Conservation (phyloP, 30 jellyfish, hydroid and myxozoan species). For the Phacellophora camtschatica region DNA sequence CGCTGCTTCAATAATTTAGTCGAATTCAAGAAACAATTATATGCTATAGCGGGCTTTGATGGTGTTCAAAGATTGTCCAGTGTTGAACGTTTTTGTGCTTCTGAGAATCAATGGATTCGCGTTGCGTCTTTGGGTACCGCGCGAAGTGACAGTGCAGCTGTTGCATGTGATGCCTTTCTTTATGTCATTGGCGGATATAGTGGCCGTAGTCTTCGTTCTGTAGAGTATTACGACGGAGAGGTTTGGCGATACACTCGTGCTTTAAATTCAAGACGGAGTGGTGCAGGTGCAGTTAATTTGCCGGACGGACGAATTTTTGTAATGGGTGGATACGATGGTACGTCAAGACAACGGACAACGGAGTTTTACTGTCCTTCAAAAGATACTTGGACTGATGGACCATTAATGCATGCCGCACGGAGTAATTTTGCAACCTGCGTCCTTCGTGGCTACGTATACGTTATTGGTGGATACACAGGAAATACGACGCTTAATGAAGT, state of each 20-base stretch:
- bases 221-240: slow-evolving; percentile 74
- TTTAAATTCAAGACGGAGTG: slow-evolving; percentile 73
- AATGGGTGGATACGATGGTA: slow-evolving; percentile 88
- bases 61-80: slow-evolving; percentile 69
- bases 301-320: slow-evolving; percentile 71
- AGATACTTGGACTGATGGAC: slow-evolving; percentile 73
- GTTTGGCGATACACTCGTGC: slow-evolving; percentile 67
- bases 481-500: slow-evolving; percentile 47
- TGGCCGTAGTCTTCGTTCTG: slow-evolving; percentile 71
- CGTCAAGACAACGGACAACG: slow-evolving; percentile 52
- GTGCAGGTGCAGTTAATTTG: slow-evolving; percentile 80
- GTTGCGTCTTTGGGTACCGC: slow-evolving; percentile 64
- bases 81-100: slow-evolving; percentile 60
- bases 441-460: slow-evolving; percentile 54
- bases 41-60: slow-evolving; percentile 85
- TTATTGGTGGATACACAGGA: slow-evolving; percentile 92
- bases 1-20: slow-evolving; percentile 77
- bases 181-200: slow-evolving; percentile 85
- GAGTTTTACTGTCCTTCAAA: slow-evolving; percentile 64
- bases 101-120: slow-evolving; percentile 68
- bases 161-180: slow-evolving; percentile 33
- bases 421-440: slow-evolving; percentile 82
- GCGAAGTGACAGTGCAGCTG: slow-evolving; percentile 87
- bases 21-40: slow-evolving; percentile 30
- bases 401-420: slow-evolving; percentile 71